Evolutionary conservation across 2,113 vertebrate species (phyloP).

Genomic region (Triplophysa tibetana): DNA sequence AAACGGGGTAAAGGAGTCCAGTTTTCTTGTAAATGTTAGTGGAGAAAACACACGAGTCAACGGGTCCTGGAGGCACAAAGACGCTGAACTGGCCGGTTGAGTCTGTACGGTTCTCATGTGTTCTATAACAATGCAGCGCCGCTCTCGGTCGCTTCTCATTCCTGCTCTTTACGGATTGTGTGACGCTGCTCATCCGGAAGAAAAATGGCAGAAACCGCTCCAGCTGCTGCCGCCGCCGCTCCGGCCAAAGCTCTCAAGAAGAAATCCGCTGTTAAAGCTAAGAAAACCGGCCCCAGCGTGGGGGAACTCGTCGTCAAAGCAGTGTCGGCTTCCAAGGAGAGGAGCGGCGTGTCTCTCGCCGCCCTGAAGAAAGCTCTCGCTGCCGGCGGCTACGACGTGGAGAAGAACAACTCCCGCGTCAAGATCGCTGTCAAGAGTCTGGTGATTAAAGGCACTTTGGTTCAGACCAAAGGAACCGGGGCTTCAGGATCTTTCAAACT

Average conservation of each 20-base stretch:
- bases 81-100: background rate
- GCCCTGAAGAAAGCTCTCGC: slow-evolving; percentile 21
- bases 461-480: background rate
- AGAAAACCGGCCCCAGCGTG: background rate
- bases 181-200: rapidly evolving
- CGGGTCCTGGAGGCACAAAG: too few species aligned
- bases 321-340: background rate
- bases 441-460: background rate
- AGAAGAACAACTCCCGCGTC: slow-evolving; percentile 22
- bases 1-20: too few species aligned
- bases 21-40: too few species aligned
- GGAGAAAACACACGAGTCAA: too few species aligned
- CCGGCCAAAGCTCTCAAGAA: background rate
- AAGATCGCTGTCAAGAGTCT: background rate
- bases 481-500: background rate
- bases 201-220: slow-evolving; percentile 10
- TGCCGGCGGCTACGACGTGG: background rate
- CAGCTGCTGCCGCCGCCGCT: background rate
- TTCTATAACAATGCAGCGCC: background rate
- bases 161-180: background rate
- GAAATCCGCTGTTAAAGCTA: background rate
- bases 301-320: slow-evolving; percentile 3
- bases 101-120: background rate
- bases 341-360: slow-evolving; percentile 5
- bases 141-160: background rate